Evolutionary conservation across 1,140 invertebrate genomes (phyloP).

Genomic region (Forficula auricularia): DNA sequence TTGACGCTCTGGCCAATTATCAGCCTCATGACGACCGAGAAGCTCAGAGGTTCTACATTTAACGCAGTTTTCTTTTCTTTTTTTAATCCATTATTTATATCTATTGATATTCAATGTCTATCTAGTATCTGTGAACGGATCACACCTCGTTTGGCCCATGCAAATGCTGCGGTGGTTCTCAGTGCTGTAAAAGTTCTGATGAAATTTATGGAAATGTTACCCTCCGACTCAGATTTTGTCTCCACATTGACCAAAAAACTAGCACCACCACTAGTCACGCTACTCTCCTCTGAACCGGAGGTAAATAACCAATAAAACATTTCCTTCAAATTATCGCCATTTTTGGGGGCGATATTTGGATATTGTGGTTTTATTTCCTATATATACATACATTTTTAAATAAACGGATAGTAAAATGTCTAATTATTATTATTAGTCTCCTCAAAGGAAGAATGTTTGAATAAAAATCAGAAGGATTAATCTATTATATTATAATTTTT

Average conservation of each 20-base stretch:
- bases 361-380: too few species aligned
- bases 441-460: too few species aligned
- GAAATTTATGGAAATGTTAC: constrained; percentile 94
- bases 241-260: constrained; percentile 88
- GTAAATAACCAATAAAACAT: constrained; percentile 19
- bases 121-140: constrained; percentile 90
- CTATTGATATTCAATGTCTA: too few species aligned
- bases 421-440: too few species aligned
- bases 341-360: too few species aligned
- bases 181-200: constrained; percentile 85
- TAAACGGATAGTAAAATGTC: too few species aligned
- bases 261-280: constrained; percentile 94
- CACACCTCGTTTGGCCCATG: constrained; percentile 92
- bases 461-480: too few species aligned
- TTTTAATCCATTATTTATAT: too few species aligned
- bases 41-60: constrained; percentile 94
- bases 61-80: too few species aligned
- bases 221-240: constrained; percentile 85
- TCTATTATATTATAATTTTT: too few species aligned
- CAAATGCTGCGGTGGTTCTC: constrained; percentile 98
- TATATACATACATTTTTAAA: too few species aligned
- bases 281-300: constrained; percentile 95
- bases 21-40: constrained; percentile 92
- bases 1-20: constrained; percentile 96
- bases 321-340: too few species aligned